Evolutionary conservation across 2,797 vertebrate genomes (phyloP), one percentile per base, ranked within the genome.

Genomic region (Alfaro cultratus): DNA sequence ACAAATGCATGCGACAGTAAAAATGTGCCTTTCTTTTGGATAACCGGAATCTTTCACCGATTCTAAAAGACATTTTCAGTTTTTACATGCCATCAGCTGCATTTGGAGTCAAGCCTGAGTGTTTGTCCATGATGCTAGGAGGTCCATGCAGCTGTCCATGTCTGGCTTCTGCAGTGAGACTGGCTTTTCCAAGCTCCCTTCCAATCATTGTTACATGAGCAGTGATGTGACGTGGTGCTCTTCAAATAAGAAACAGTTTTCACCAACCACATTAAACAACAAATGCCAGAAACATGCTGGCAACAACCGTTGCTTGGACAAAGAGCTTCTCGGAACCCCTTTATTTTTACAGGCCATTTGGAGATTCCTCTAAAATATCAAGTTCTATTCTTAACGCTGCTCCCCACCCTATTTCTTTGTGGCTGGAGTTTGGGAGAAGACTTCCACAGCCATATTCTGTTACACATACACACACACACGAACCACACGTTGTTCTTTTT

Each of bases 241-340:
- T 80, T 88, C 76, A 93, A 94, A 94, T 88, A 90, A 92, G 86
- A 88, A 93, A 88, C 85, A 74, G 83, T 92, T 92, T 89, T 88
- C 76, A 88, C 76, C 78, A 78, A 94, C 95, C 95, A 94, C 94
- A 95, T 93, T 88, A 91, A 93, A 93, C 84, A 89, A 88, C 87
- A 89, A 87, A 89, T 2, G 83, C 76, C 85, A 90, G 82, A 87
- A 85, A 82, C 89, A 68, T 75, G 83, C 89, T 94, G 95, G 93
- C 94, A 90, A 70, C 72, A 88, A 88, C 88, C 70, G 8, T 86
- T 77, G 86, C 90, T 80, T 1, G 36, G 84, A 86, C 73, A 67
- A 85, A 82, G 86, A 90, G 87, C 85, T 96, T 96, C 95, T 95
- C 93, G 91, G 94, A 96, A 96, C 92, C 90, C 87, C 90, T 93